Conservation (phyloP, 2,888 invertebrate species). For the Bimastos eiseni region DNA sequence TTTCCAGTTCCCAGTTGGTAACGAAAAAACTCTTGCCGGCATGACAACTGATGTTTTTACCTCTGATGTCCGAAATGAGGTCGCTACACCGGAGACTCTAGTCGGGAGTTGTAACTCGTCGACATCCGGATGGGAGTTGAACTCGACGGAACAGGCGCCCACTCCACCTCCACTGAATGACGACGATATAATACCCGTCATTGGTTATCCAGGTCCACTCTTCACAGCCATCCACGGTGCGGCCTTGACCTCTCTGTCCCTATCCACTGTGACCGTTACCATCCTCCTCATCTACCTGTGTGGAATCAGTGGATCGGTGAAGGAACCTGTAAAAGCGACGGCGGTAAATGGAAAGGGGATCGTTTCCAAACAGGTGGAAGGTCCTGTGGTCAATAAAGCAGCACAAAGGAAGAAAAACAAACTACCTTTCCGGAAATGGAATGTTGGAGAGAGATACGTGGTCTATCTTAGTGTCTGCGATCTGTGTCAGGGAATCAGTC, state of each 20-base stretch:
- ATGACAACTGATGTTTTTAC: neutral
- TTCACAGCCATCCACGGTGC: conserved; percentile 19
- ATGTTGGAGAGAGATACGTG: conserved; percentile 32
- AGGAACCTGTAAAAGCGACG: no score
- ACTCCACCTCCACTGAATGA: neutral
- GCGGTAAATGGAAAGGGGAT: neutral
- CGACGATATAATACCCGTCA: neutral
- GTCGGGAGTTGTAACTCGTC: neutral
- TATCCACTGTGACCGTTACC: neutral
- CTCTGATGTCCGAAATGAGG: neutral
- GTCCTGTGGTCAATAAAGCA: neutral
- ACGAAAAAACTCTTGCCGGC: neutral
- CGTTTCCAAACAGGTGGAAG: no score
- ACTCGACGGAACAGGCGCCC: neutral
- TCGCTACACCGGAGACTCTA: neutral
- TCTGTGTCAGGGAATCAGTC: conserved; percentile 26
- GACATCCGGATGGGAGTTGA: neutral
- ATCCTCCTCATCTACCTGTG: neutral
- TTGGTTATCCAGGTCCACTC: neutral
- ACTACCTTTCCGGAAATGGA: conserved; percentile 20
- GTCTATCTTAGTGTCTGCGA: conserved; percentile 36
- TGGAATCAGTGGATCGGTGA: neutral
- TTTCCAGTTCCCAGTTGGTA: neutral
- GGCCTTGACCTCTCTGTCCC: neutral
- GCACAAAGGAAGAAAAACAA: neutral